Conservation (phyloP, 2,797 vertebrate genomes). For the Heteromormyrus szaboi region DNA sequence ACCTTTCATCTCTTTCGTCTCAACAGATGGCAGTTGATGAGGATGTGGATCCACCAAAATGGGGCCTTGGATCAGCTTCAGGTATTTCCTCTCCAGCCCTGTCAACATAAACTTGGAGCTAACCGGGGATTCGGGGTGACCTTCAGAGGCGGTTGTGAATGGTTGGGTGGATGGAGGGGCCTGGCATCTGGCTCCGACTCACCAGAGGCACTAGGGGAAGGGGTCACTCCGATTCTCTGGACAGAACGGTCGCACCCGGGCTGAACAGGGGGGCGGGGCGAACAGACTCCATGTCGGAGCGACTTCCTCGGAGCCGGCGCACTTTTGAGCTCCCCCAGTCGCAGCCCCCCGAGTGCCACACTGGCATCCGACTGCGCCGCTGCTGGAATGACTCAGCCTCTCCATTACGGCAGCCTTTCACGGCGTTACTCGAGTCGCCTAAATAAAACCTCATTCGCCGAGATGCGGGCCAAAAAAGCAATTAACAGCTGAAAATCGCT, state of each 20-base stretch:
- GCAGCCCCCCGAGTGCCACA: slow-evolving; percentile 8
- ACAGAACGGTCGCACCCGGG: not conserved
- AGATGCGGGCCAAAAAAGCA: slow-evolving; percentile 29
- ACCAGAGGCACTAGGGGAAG: not conserved
- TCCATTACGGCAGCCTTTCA: slow-evolving; percentile 13
- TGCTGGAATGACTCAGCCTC: slow-evolving; percentile 26
- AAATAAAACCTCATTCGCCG: slow-evolving; percentile 31
- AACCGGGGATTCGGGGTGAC: not conserved
- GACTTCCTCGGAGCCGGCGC: not conserved
- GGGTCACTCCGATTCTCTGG: not conserved
- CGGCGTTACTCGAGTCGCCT: slow-evolving; percentile 25
- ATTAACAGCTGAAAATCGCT: slow-evolving; percentile 27
- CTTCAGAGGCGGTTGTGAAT: not conserved
- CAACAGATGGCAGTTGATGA: not conserved
- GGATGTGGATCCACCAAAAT: not conserved
- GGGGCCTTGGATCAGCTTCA: not conserved
- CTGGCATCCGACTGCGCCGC: not conserved
- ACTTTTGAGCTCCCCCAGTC: not conserved
- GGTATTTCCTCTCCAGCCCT: not conserved
- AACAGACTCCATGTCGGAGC: not conserved
- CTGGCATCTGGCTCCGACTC: not conserved
- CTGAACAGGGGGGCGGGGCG: not conserved
- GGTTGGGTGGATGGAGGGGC: not conserved
- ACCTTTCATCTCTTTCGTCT: not conserved
- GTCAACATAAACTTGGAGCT: not conserved